Evolutionary conservation across 2,797 vertebrate genomes (phyloP).

Genomic region (Syncerus caffer): DNA sequence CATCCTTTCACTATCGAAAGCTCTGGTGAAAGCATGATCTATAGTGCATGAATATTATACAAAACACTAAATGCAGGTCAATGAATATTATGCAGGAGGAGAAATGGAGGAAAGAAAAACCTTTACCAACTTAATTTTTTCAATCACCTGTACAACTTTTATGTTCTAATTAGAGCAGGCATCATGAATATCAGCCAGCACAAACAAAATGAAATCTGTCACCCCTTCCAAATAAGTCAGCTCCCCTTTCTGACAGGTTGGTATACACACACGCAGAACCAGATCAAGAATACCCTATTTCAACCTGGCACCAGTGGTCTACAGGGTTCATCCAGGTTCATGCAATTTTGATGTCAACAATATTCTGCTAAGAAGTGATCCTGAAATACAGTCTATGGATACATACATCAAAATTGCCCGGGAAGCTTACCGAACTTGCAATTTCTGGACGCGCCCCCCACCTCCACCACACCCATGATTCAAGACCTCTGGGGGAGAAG

Average conservation of each 20-base stretch:
- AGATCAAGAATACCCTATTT: background rate
- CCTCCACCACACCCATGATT: background rate
- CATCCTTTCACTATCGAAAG: background rate
- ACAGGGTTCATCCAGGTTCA: background rate
- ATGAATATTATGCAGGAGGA: background rate
- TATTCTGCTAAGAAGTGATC: background rate
- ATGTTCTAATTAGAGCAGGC: background rate
- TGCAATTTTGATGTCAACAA: background rate
- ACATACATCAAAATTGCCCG: background rate
- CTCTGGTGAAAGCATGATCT: background rate
- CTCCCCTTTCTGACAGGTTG: background rate
- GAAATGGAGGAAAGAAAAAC: background rate
- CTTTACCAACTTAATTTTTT: background rate
- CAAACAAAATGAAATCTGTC: background rate
- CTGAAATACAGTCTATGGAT: background rate
- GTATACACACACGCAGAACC: background rate
- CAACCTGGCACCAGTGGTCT: background rate
- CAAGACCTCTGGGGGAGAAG: too few relatives aligned
- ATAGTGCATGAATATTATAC: background rate
- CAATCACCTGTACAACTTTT: background rate
- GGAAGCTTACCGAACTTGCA: background rate
- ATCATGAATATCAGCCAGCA: background rate
- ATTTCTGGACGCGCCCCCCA: accelerated
- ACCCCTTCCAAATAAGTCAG: background rate
- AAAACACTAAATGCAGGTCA: background rate